These are phyloP conservation scores for Glaucopsyche alexis DNA, from an alignment of 2,888 invertebrate genomes.

Conservation along the genomic window DNA sequence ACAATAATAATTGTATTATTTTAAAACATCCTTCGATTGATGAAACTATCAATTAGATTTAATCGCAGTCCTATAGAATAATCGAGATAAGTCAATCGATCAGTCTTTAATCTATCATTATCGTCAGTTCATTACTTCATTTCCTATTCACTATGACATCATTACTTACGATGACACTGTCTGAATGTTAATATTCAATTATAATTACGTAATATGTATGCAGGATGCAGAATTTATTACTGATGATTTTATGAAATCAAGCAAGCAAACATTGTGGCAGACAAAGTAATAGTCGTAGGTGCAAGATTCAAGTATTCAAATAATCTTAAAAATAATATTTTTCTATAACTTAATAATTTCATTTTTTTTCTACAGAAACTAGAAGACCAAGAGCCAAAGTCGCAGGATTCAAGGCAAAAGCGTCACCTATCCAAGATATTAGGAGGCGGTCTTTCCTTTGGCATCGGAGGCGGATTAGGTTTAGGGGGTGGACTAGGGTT, in stretches of 20 bases:
- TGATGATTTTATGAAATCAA: neutral
- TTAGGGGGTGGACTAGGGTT: conserved; percentile 37
- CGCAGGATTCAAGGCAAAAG: conserved; percentile 13
- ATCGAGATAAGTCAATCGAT: conserved; percentile 3
- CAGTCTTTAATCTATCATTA: neutral
- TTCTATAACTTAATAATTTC: neutral
- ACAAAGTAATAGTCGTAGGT: neutral
- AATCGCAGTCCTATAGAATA: neutral
- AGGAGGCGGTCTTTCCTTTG: conserved; percentile 28
- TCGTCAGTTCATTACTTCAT: neutral
- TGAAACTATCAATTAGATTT: conserved; percentile 9
- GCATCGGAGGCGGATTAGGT: conserved; percentile 47
- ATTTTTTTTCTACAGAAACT: conserved; percentile 20
- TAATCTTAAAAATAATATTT: no score
- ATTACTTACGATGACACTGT: neutral
- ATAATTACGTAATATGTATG: neutral
- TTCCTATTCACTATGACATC: conserved; percentile 10
- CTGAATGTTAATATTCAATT: conserved; percentile 1
- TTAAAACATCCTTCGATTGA: neutral
- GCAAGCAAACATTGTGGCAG: neutral
- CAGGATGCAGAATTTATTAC: conserved; percentile 5
- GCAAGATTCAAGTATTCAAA: neutral
- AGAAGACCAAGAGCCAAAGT: conserved; percentile 10
- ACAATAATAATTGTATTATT: neutral
- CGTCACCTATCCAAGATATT: conserved; percentile 17